Base-by-base conservation (phyloP, 1,140 invertebrate genomes). In the Aphidius ervi region DNA sequence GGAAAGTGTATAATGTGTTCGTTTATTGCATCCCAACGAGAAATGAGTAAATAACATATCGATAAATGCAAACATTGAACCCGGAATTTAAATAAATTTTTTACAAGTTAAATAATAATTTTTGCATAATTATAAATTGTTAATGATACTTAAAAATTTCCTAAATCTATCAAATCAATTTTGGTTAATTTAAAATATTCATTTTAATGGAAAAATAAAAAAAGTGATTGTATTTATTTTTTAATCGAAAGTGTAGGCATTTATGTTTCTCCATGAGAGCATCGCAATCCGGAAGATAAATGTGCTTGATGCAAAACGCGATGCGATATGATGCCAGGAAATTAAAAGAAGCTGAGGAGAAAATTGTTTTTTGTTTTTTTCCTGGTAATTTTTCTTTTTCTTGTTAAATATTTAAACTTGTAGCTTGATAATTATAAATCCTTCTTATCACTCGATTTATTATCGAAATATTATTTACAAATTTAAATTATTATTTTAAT, bases 211-310 rank as follows among this genome's bases (percentile, higher is more conserved):
- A 41, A 54, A 54, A 54, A 54, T 37, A 54, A 54, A 54, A 54
- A 54, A 39, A 16, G 9, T 9, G 23, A 9, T 16, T 3, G 16
- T 9, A 40, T 16, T 41, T 41, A 54, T 41, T 42, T 54, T 54
- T 54, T 54, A 54, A 54, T 54, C 40, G 52, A 54, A 54, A 54
- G 52, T 54, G 31, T 39, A 42, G 31, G 39, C 9, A 10, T 42
- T 54, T 41, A n/a, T 42, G 2, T 31, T 31, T 31, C 23, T 39
- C 40, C 39, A 42, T 41, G 49, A 23, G 40, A 23, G 16, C 49
- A 52, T 52, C 10, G 49, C 49, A 52, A 23, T 40, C 52, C 52
- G 52, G 52, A 54, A 54, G 52, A 54, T 54, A 7, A 7, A 5
- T 16, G n/a, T 41, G 52, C 4, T 43, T 10, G 16, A 16, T 16